Percentiles rank a stretch among this genome's conserved stretches.
These are phyloP conservation scores for Ylistrum balloti DNA, from an alignment of 1,140 invertebrate species.

Conservation along the genomic window DNA sequence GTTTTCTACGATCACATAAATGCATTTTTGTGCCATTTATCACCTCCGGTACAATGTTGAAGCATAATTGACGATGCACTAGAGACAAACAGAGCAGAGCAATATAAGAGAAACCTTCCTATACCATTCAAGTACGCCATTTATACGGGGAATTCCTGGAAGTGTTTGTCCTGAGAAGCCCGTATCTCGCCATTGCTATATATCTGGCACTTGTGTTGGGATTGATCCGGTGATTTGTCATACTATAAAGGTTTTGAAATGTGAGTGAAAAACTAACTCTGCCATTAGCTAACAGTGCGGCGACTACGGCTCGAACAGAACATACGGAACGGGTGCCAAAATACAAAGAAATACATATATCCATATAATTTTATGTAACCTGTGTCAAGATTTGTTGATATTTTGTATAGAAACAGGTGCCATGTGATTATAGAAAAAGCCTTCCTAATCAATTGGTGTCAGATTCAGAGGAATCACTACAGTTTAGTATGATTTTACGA, in stretches of 20 bases:
- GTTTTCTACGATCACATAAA: too few relatives aligned
- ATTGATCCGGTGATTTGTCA: background rate
- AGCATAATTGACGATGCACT: background rate
- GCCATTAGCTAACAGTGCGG: background rate
- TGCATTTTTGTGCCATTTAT: background rate
- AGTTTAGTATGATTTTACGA: background rate
- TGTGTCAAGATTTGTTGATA: background rate
- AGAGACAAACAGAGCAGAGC: background rate
- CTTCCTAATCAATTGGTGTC: constrained; percentile 2
- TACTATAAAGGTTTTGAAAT: background rate
- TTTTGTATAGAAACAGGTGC: background rate
- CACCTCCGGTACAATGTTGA: background rate
- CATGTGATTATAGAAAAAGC: background rate
- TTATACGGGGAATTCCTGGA: background rate
- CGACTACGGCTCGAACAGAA: background rate
- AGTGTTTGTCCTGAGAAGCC: background rate
- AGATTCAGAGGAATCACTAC: too few relatives aligned
- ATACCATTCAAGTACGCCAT: background rate
- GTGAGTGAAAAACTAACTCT: background rate
- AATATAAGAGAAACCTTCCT: background rate
- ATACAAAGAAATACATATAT: background rate
- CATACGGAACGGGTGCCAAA: background rate
- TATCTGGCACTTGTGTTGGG: background rate
- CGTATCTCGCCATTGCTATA: background rate
- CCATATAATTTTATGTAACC: background rate